A percentile compares a stretch with the other conserved stretches of the same genome.
Evolutionary conservation across 1,140 invertebrate genomes (phyloP).

Genomic region (Drosophila nannoptera): DNA sequence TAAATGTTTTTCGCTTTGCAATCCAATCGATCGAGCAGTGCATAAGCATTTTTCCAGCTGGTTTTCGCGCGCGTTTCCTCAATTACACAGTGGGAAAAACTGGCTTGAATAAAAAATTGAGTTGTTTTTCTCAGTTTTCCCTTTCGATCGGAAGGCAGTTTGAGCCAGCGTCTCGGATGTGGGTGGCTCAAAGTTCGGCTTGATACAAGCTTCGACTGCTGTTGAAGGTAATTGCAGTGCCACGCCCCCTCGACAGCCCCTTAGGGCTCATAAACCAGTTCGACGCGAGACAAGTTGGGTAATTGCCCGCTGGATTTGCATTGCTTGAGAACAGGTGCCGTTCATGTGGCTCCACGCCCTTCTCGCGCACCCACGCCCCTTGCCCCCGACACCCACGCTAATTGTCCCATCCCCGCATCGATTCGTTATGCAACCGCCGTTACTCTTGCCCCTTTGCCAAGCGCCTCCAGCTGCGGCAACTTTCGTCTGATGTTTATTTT

Average conservation of each 20-base stretch:
- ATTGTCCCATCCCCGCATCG: conserved; percentile 31
- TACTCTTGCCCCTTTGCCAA: neutral
- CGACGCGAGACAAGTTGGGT: conserved; percentile 19
- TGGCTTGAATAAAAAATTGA: conserved; percentile 13
- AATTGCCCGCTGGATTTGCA: conserved; percentile 40
- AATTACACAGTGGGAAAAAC: conserved; percentile 20
- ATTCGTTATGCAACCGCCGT: conserved; percentile 41
- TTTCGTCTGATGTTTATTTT: conserved; percentile 41
- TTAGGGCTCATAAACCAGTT: conserved; percentile 20
- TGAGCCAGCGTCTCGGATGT: conserved; percentile 9
- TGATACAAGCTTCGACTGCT: neutral
- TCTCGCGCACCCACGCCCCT: neutral
- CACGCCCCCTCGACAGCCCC: neutral
- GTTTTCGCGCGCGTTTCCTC: conserved; percentile 50
- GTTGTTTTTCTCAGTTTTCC: neutral
- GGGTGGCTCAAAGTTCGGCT: conserved; percentile 11
- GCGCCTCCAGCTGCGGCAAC: conserved; percentile 2
- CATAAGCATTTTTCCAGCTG: conserved; percentile 31
- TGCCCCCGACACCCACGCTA: neutral
- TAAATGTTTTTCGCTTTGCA: conserved; percentile 38
- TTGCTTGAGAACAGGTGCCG: conserved; percentile 45
- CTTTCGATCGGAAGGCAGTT: neutral
- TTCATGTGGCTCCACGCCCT: conserved; percentile 16
- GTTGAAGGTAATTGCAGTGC: conserved; percentile 6
- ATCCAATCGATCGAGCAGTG: conserved; percentile 51